These are phyloP conservation scores for Ceratitis capitata DNA, from an alignment of 1,140 invertebrate species.

Conservation along the genomic window DNA sequence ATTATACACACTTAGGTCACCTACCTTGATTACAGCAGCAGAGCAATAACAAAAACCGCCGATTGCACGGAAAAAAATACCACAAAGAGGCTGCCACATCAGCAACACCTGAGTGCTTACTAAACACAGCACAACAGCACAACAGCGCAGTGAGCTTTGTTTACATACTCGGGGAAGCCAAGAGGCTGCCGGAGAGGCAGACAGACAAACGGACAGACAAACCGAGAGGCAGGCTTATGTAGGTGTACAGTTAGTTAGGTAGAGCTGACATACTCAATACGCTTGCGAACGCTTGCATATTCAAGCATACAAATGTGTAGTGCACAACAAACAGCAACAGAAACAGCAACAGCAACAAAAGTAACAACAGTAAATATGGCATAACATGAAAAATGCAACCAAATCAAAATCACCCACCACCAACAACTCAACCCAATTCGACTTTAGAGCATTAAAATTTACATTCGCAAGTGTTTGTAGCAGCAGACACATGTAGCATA, in stretches of 20 bases:
- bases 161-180: constrained; percentile 47
- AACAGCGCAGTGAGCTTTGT: constrained; percentile 52
- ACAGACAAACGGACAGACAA: constrained; percentile 34
- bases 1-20: constrained; percentile 37
- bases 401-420: not conserved
- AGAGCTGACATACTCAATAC: no score
- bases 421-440: not conserved
- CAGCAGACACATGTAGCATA: not conserved
- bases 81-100: not conserved
- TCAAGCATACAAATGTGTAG: constrained; percentile 26
- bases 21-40: not conserved
- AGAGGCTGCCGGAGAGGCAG: not conserved
- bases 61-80: not conserved
- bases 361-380: not conserved
- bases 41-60: not conserved
- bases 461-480: not conserved
- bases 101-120: constrained; percentile 39
- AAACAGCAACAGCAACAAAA: not conserved
- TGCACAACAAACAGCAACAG: not conserved
- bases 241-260: no score
- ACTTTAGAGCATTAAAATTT: not conserved
- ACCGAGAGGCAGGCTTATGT: no score
- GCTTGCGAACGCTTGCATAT: not conserved
- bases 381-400: not conserved
- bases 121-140: constrained; percentile 48